Percentiles rank a stretch among this genome's conserved stretches.
Evolutionary conservation across 2,797 vertebrate genomes (phyloP).

Genomic region (Spinibarbus caldwelli): DNA sequence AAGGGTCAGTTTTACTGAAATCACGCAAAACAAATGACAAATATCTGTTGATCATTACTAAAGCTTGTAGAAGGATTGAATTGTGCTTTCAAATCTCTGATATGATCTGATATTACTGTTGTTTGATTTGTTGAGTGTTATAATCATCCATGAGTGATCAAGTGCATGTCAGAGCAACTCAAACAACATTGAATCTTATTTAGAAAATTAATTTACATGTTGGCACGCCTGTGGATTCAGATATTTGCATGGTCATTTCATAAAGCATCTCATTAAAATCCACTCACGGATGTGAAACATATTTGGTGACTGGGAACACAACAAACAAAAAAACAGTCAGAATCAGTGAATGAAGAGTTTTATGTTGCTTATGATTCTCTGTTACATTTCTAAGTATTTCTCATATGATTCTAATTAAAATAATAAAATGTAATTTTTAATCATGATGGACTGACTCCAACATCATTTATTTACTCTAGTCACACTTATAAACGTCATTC

Average conservation of each 20-base stretch:
- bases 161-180: background rate
- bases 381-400: background rate
- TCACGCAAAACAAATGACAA: background rate
- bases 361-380: background rate
- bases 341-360: background rate
- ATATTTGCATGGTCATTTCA: background rate
- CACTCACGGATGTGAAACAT: background rate
- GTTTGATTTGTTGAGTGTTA: background rate
- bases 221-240: too few relatives aligned
- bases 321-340: background rate
- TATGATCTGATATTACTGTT: too few relatives aligned
- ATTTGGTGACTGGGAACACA: background rate
- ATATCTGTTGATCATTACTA: background rate
- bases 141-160: background rate
- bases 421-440: background rate
- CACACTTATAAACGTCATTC: background rate
- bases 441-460: background rate
- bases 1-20: background rate
- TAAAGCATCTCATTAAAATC: background rate
- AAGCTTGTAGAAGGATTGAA: background rate
- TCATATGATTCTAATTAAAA: background rate
- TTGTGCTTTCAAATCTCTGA: background rate
- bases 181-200: background rate
- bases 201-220: background rate
- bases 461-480: background rate